A percentile compares a stretch with the other conserved stretches of the same genome.
phyloP scores from a whole-genome alignment of 2,888 invertebrate genomes.

The Girardia tigrina region DNA sequence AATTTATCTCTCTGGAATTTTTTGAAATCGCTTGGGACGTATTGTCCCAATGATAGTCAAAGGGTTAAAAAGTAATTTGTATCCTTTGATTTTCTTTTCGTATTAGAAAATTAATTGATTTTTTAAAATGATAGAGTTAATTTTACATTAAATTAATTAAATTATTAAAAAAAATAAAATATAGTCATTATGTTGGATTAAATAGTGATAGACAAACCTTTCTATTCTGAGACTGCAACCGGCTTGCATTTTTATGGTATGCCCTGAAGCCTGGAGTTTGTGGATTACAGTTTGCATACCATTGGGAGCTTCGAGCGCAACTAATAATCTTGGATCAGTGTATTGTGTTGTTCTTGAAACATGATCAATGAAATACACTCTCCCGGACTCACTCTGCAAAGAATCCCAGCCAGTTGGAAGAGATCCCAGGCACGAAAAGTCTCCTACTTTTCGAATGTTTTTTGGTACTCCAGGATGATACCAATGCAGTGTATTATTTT shows the following conservation, averaged over 20 bases:
- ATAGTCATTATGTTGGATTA: too few species aligned
- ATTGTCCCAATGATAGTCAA: too few species aligned
- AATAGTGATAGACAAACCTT: too few species aligned
- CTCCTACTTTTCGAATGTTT: not conserved
- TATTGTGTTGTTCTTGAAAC: conserved; percentile 88
- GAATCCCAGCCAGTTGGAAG: conserved; percentile 89
- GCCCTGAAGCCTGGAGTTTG: not conserved
- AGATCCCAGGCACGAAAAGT: conserved; percentile 57
- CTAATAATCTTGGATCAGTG: conserved; percentile 58
- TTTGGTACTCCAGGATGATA: not conserved
- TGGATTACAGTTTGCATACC: not conserved
- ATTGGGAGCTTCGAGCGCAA: not conserved
- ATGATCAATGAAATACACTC: conserved; percentile 85
- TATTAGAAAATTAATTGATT: too few species aligned
- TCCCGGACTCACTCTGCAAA: conserved; percentile 72
- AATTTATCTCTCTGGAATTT: too few species aligned
- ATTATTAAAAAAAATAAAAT: too few species aligned
- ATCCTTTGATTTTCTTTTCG: too few species aligned
- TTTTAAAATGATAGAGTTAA: too few species aligned
- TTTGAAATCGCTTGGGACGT: too few species aligned
- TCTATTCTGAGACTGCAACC: not conserved
- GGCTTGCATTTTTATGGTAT: not conserved
- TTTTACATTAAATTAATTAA: too few species aligned
- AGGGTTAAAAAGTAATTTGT: too few species aligned
- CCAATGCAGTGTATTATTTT: not conserved